phyloP scores from a whole-genome alignment of 2,888 invertebrate genomes.

The Apamea crenata region DNA sequence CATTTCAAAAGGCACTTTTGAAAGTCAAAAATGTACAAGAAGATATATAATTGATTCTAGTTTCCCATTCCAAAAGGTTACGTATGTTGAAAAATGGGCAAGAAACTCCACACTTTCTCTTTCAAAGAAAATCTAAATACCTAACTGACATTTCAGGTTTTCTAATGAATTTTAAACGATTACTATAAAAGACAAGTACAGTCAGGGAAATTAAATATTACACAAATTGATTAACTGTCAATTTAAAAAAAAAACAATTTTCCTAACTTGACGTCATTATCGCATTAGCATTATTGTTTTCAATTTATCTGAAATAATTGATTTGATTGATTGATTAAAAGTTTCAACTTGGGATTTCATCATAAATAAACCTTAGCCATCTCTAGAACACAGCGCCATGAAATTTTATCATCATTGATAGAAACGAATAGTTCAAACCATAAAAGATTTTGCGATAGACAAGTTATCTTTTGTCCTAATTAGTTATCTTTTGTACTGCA shows the following conservation, averaged over 20 bases:
- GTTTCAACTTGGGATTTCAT: neutral
- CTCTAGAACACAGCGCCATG: neutral
- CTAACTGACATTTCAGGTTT: neutral
- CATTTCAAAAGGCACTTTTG: neutral
- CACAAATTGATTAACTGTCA: too few species aligned
- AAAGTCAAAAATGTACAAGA: neutral
- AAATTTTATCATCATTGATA: slow-evolving; percentile 5
- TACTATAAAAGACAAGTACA: too few species aligned
- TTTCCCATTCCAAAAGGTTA: neutral
- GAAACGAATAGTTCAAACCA: neutral
- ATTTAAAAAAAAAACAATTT: too few species aligned
- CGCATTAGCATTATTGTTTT: too few species aligned
- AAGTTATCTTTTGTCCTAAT: slow-evolving; percentile 5
- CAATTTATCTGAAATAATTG: too few species aligned
- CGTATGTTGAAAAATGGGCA: too few species aligned
- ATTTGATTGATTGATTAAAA: neutral
- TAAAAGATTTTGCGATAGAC: slow-evolving; percentile 6
- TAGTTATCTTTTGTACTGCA: neutral
- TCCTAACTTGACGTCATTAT: too few species aligned
- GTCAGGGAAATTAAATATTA: too few species aligned
- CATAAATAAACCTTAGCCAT: neutral
- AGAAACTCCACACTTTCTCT: too few species aligned
- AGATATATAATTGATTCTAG: neutral
- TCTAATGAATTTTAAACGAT: neutral
- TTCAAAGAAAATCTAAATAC: neutral